phyloP scores from a whole-genome alignment of 2,113 vertebrate species.

The Azemiops feae region DNA sequence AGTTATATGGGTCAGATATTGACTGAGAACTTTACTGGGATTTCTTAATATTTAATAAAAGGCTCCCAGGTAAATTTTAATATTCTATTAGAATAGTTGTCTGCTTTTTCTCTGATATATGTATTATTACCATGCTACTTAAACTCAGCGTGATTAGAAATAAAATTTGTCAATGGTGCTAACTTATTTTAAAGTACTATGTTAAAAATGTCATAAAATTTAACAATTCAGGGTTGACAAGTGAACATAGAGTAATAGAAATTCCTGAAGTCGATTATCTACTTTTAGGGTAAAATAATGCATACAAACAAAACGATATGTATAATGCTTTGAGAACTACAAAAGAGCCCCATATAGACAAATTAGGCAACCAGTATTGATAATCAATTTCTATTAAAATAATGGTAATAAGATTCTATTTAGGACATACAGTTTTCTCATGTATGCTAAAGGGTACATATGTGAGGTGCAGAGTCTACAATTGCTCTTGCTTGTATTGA shows the following conservation, averaged over 20 bases:
- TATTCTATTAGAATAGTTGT: neutral
- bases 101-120: neutral
- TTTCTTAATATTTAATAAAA: neutral
- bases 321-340: neutral
- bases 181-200: neutral
- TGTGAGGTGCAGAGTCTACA: neutral
- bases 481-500: neutral
- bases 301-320: neutral
- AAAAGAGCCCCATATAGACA: neutral
- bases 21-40: neutral
- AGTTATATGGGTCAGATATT: neutral
- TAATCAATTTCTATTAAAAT: neutral
- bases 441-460: neutral
- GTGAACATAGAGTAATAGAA: neutral
- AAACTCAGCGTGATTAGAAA: neutral
- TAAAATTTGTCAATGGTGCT: neutral
- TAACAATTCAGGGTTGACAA: neutral
- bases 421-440: neutral
- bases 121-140: neutral
- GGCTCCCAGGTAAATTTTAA: neutral
- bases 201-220: neutral
- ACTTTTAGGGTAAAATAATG: neutral
- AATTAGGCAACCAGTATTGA: neutral
- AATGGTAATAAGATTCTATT: neutral
- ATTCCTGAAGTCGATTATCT: neutral